Evolutionary conservation across 2,888 invertebrate species (phyloP).

Genomic region (Corbicula japonica): DNA sequence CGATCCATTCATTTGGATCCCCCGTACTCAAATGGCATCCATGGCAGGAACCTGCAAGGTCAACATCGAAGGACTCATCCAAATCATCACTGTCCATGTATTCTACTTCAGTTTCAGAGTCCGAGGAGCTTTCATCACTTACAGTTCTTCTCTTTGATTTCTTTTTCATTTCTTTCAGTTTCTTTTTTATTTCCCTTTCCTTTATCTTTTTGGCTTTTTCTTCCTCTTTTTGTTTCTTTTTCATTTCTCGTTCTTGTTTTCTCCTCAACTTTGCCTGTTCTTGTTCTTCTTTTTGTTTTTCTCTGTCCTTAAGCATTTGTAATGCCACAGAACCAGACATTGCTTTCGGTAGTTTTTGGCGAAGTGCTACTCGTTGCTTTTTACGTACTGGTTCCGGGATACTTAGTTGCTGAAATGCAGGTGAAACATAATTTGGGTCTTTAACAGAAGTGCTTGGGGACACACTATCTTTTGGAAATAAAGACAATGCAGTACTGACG

Average conservation of each 20-base stretch:
- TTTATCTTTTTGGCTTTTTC: too few relatives aligned
- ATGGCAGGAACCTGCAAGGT: not conserved
- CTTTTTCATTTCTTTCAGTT: too few relatives aligned
- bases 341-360: too few relatives aligned
- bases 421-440: not conserved
- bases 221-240: not conserved
- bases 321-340: too few relatives aligned
- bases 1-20: too few relatives aligned
- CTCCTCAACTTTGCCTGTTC: not conserved
- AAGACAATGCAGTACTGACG: not conserved
- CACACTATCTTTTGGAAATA: not conserved
- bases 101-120: too few relatives aligned
- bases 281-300: conserved; percentile 8
- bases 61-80: too few relatives aligned
- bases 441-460: conserved; percentile 5
- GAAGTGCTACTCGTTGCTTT: not conserved
- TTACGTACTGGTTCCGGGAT: not conserved
- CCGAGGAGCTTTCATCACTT: not conserved
- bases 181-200: too few relatives aligned
- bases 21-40: not conserved
- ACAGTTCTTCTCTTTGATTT: too few relatives aligned
- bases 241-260: not conserved
- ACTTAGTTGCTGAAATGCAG: not conserved
- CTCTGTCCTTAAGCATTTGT: too few relatives aligned
- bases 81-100: too few relatives aligned